phyloP scores from a whole-genome alignment of 2,797 vertebrate genomes.

The Leptodactylus fallax region DNA sequence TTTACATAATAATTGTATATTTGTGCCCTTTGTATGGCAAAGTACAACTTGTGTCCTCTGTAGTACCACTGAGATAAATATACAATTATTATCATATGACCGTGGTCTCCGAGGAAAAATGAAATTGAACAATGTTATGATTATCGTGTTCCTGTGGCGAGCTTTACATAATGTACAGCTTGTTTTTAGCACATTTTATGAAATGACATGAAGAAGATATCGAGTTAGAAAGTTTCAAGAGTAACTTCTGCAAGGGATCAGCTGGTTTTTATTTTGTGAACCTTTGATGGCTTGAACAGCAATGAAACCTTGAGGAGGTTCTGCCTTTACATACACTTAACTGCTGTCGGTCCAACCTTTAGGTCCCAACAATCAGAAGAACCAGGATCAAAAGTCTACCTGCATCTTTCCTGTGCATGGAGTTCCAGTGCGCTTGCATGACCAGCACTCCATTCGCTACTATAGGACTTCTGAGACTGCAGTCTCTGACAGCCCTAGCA shows the following conservation, averaged over 20 bases:
- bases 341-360: no score
- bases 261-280: not conserved
- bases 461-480: no score
- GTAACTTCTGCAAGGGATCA: not conserved
- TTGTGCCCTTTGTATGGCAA: slow-evolving; percentile 14
- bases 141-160: not conserved
- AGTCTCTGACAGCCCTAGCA: no score
- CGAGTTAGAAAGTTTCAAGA: not conserved
- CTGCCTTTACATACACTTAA: no score
- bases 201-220: not conserved
- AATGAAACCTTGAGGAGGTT: no score
- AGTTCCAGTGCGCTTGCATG: no score
- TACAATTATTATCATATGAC: slow-evolving; percentile 27
- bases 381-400: no score
- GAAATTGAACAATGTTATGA: slow-evolving; percentile 31
- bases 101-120: slow-evolving; percentile 21
- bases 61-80: slow-evolving; percentile 48
- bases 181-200: not conserved
- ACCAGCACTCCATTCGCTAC: no score
- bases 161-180: slow-evolving; percentile 31
- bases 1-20: slow-evolving; percentile 42
- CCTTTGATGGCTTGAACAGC: not conserved
- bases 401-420: no score
- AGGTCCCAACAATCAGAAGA: no score
- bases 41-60: slow-evolving; percentile 22